Evolutionary conservation across 2,113 vertebrate genomes (phyloP), one percentile per base, ranked within the genome.

Genomic region (Rhipidura dahli): DNA sequence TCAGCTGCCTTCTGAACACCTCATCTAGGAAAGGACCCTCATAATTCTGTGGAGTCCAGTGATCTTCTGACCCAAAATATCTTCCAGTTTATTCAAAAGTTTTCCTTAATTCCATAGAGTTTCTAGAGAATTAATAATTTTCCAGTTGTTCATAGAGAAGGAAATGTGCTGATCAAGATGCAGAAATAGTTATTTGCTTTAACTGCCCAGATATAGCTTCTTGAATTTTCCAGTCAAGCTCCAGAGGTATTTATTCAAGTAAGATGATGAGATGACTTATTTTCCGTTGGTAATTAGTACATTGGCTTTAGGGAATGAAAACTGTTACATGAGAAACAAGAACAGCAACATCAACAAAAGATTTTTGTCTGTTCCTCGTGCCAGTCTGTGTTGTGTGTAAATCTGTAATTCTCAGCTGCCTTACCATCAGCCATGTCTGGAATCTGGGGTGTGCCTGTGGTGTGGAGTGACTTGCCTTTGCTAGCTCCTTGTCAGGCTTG

Each of bases 351-450:
- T 78, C 93, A 95, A 92, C 85, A 95, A 13, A 90, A 93, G 92
- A 87, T 89, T 96, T 91, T 94, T 1, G 0, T 96, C 85, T 96
- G 79, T 96, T 96, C 90, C 83, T 82, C 30, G 56, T 90, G 94
- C 94, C 94, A 97, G 90, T 93, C 49, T 92, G 76, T 97, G 93
- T 96, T 96, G 79, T 93, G 88, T 88, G 76, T 94, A 94, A 95
- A 90, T 93, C 75, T 87, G 60, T 70, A 81, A 47, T 66, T 88
- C 82, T 92, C 82, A 88, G 91, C 82, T 96, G 94, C 87, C 16
- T 90, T 49, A 15, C 83, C 72, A 90, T 68, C 82, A 91, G 21
- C 89, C 65, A 21, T 80, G 90, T 59, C 68, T 96, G 96, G 92
- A 93, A 96, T 95, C 87, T 12, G 56, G 91, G 93, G 50, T 73